Percentiles rank a stretch among this genome's conserved stretches.
These are phyloP conservation scores for Diarsia brunnea DNA, from an alignment of 2,888 invertebrate species.

Conservation along the genomic window DNA sequence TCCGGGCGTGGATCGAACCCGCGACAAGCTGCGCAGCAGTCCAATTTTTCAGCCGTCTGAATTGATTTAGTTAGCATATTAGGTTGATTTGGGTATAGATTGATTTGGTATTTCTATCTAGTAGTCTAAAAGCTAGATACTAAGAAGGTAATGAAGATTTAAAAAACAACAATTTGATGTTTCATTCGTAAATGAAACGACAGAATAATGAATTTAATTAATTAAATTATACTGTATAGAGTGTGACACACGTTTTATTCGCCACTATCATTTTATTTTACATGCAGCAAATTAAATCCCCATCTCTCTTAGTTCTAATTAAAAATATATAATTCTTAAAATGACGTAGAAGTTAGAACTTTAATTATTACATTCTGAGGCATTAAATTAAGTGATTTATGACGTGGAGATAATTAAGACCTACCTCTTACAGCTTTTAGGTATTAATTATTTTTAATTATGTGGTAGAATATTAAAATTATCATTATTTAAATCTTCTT, in stretches of 20 bases:
- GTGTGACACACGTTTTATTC: constrained; percentile 4
- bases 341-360: constrained; percentile 24
- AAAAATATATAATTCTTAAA: constrained; percentile 18
- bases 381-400: constrained; percentile 44
- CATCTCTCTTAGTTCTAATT: constrained; percentile 4
- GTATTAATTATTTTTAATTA: background rate
- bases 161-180: background rate
- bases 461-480: background rate
- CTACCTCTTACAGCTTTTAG: background rate
- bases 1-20: too few species aligned
- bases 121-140: too few species aligned
- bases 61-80: too few species aligned
- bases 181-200: background rate
- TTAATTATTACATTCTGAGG: constrained; percentile 27
- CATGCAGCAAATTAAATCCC: constrained; percentile 13
- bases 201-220: background rate
- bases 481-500: background rate
- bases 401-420: constrained; percentile 17
- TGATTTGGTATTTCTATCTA: background rate
- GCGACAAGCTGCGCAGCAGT: too few species aligned
- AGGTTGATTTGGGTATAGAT: too few species aligned
- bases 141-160: too few species aligned
- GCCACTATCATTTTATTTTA: background rate
- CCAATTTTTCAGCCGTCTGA: too few species aligned
- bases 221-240: constrained; percentile 2